Evolutionary conservation across 2,888 invertebrate genomes (phyloP).

Genomic region (Spodoptera exigua): DNA sequence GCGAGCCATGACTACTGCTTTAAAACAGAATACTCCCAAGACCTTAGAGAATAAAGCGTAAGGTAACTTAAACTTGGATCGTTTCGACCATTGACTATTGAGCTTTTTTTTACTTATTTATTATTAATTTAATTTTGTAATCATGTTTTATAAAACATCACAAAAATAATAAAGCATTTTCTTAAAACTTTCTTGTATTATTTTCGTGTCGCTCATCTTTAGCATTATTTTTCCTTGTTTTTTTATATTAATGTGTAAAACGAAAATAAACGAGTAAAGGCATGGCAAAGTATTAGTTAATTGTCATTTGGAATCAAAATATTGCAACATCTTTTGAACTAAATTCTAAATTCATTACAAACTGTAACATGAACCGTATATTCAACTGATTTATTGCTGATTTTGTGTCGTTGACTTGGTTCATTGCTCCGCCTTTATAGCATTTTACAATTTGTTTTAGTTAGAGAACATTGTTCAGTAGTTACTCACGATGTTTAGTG

Average conservation of each 20-base stretch:
- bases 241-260: background rate
- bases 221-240: too few relatives aligned
- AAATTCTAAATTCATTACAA: constrained; percentile 10
- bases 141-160: constrained; percentile 54
- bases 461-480: constrained; percentile 22
- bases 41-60: constrained; percentile 52
- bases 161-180: constrained; percentile 57
- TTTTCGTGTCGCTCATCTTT: constrained; percentile 1
- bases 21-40: constrained; percentile 54
- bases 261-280: too few relatives aligned
- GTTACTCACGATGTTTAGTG: constrained; percentile 39
- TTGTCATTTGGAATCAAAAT: constrained; percentile 6
- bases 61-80: constrained; percentile 12
- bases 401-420: constrained; percentile 11
- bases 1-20: constrained; percentile 38
- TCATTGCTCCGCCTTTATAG: constrained; percentile 26
- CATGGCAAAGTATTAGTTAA: too few relatives aligned
- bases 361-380: constrained; percentile 42
- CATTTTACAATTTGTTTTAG: constrained; percentile 23
- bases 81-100: constrained; percentile 11
- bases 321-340: constrained; percentile 12
- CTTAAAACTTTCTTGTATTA: constrained; percentile 32
- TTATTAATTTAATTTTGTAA: constrained; percentile 47
- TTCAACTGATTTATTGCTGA: constrained; percentile 50
- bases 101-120: constrained; percentile 28